Evolutionary conservation across 2,888 invertebrate species (phyloP), one percentile per base, ranked within the genome.

Genomic region (Drosophila paracracens): DNA sequence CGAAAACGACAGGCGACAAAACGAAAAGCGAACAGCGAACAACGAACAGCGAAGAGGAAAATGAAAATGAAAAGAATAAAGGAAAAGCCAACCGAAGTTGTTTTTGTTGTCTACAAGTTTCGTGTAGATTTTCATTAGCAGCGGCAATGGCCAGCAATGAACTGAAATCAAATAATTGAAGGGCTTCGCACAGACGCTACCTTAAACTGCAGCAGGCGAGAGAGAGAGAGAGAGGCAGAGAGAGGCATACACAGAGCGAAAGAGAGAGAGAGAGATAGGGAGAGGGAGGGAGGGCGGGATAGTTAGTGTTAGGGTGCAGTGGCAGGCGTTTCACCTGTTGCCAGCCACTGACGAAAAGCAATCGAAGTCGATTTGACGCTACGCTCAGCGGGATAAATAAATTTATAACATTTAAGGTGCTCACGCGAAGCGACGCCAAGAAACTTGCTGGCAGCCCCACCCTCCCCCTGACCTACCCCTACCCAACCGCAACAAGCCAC

Each of bases 61-160:
- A 35, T 13, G 6, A 29, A 56, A 58, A 35, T 13, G n/a, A 52
- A 52, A 40, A 51, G 16, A 25, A 46, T 21, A 46, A 46, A 46
- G 21, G 16, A 46, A 46, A 46, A 25, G 8, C 21, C 46, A 46
- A 16, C 7, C 16, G 4, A 25, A 46, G 46, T 25, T 46, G n/a
- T 38, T 25, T 18, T 31, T 70, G 35, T 57, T 85, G 80, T 77
- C 83, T 73, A 61, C 72, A 73, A 86, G 70, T 83, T 90, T 89
- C 84, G 84, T 85, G 84, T 74, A 53, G 78, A 87, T 89, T 89
- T 90, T 85, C 89, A 85, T 85, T 90, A 85, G 91, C 75, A 67
- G 64, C 66, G 58, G 68, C 70, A 87, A 74, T 72, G 76, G 76
- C 67, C 70, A 64, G 71, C 82, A 76, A 90, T 68, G 77, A 76